Evolutionary conservation across 2,888 invertebrate genomes (phyloP), one percentile per base, ranked within the genome.

Genomic region (Stenichneumon culpator): DNA sequence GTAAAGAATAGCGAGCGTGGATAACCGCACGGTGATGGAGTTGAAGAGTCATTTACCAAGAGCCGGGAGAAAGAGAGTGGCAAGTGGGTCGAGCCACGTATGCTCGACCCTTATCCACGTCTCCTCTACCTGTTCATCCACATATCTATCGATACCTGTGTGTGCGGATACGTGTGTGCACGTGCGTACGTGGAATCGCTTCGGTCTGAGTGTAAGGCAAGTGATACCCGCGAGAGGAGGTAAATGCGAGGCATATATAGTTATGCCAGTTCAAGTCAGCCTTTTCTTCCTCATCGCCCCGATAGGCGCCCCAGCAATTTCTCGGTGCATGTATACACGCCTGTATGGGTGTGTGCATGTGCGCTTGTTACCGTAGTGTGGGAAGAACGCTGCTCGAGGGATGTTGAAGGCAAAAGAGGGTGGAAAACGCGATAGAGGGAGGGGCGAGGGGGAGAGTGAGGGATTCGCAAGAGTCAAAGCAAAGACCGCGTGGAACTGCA

Each of bases 1-100:
- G 72, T 60, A 82, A 75, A 81, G 54, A 82, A 82, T 36, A 65
- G 52, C 65, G 14, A 63, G 28, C 25, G 63, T 52, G 60, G 32
- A 77, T 70, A 19, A 60, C 19, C 32, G 11, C 22, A 16, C 16
- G 4, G 28, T 68, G 68, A 22, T 68, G 67, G 22, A 73, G 79
- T 79, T 32, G 79, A 77, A 65, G 68, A 52, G 80, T 50, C 74
- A 84, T 80, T 69, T 60, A 70, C 69, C 28, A 32, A 74, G 47
- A 67, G 75, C 47, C 50, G 47, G 14, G 72, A 74, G 57, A 73
- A 47, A 36, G 78, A 74, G 74, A 69, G 65, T 28, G 69, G 74
- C 88, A 92, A 91, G 91, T 92, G 90, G 92, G 91, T 91, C 92
- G 90, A 87, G 90, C 91, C 92, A 92, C 91, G 92, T 92, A 92